phyloP scores from a whole-genome alignment of 1,140 invertebrate genomes.

The Eriocheir sinensis region DNA sequence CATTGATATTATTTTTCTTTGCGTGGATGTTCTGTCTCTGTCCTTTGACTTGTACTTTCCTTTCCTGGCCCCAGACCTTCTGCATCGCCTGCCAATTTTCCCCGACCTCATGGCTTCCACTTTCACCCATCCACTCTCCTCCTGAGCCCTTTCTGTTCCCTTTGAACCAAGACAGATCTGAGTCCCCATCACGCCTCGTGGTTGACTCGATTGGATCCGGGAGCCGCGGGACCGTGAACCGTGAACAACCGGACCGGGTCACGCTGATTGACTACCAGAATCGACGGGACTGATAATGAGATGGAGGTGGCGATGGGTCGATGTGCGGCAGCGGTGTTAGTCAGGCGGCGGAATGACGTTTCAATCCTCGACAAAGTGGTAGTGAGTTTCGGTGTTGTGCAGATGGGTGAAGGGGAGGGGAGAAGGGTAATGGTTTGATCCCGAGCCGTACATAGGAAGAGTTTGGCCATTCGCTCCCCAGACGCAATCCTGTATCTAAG shows the following conservation, averaged over 20 bases:
- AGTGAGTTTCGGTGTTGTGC: background rate
- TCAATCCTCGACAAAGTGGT: background rate
- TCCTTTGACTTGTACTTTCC: background rate
- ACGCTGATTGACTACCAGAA: slow-evolving; percentile 5
- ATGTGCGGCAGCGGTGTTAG: background rate
- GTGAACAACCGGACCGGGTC: background rate
- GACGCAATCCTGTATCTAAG: too few relatives aligned
- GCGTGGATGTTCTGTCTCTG: too few relatives aligned
- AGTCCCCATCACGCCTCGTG: background rate
- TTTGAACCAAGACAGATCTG: background rate
- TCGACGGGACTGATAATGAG: background rate
- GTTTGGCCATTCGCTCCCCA: too few relatives aligned
- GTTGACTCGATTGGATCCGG: slow-evolving; percentile 2
- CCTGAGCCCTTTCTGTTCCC: background rate
- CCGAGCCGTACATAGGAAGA: too few relatives aligned
- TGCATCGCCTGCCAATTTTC: background rate
- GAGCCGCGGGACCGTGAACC: background rate
- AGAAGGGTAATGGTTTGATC: too few relatives aligned
- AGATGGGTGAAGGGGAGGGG: too few relatives aligned
- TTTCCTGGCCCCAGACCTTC: background rate
- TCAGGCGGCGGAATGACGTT: background rate
- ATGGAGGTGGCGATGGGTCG: background rate
- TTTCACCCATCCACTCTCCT: background rate
- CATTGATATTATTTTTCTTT: too few relatives aligned
- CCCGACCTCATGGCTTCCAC: background rate